These are phyloP conservation scores for Nothocercus nigrocapillus DNA, from an alignment of 2,113 vertebrate species.

Conservation along the genomic window DNA sequence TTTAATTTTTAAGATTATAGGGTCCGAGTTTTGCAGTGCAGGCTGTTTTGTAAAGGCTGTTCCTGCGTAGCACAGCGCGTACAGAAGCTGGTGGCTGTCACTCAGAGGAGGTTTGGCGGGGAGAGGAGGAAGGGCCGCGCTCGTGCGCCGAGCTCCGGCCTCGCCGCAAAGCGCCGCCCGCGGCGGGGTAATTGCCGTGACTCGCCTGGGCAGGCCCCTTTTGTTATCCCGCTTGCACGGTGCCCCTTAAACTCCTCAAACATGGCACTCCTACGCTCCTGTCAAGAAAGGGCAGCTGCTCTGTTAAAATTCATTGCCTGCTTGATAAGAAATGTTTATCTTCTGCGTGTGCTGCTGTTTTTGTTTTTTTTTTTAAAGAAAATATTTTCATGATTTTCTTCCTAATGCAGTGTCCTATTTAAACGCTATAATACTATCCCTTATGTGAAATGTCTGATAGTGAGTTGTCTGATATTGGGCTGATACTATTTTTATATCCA, in stretches of 20 bases:
- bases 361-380: neutral
- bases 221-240: constrained; percentile 22
- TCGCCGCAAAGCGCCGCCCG: too few species aligned
- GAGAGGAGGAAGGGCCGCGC: neutral
- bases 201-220: neutral
- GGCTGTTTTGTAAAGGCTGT: neutral
- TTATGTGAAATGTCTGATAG: neutral
- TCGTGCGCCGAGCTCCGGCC: too few species aligned
- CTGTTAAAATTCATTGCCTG: constrained; percentile 14
- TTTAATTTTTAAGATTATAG: constrained; percentile 32
- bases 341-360: neutral
- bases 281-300: constrained; percentile 38
- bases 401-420: neutral
- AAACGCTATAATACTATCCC: neutral
- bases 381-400: neutral
- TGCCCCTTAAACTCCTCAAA: constrained; percentile 35
- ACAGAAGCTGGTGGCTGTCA: neutral
- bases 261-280: neutral
- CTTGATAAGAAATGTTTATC: neutral
- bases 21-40: neutral
- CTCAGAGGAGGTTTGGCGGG: constrained; percentile 24
- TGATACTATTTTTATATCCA: neutral
- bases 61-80: neutral
- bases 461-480: neutral
- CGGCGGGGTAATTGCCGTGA: constrained; percentile 14